phyloP scores from a whole-genome alignment of 1,140 invertebrate species.

The Drosophila fuyamai region DNA sequence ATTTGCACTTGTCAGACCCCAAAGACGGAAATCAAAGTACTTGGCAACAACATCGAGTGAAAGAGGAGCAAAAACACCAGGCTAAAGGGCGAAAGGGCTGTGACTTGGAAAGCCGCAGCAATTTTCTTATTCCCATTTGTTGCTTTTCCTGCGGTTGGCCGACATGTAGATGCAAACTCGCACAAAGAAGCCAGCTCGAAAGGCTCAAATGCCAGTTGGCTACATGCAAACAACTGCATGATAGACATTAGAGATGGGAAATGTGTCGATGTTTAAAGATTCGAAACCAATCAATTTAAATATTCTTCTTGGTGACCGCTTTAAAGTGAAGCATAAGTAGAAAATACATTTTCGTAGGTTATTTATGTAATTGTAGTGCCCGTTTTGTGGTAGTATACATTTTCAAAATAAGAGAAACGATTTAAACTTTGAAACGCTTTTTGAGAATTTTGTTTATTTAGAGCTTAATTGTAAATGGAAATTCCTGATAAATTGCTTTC shows the following conservation, averaged over 20 bases:
- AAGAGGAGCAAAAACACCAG: conserved; percentile 1
- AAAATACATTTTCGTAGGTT: too few relatives aligned
- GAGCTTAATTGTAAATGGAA: too few relatives aligned
- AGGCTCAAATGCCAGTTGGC: conserved; percentile 11
- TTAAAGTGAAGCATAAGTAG: too few relatives aligned
- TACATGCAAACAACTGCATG: conserved; percentile 4
- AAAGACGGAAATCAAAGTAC: conserved; percentile 48
- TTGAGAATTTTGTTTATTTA: too few relatives aligned
- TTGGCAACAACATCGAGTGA: conserved; percentile 24
- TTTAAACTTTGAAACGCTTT: too few relatives aligned
- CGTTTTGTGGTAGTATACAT: too few relatives aligned
- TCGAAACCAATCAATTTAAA: background rate
- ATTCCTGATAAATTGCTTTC: too few relatives aligned
- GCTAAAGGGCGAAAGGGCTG: background rate
- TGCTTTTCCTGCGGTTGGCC: conserved; percentile 30
- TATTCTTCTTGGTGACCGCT: too few relatives aligned
- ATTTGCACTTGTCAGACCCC: conserved; percentile 35
- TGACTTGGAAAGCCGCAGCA: conserved; percentile 2
- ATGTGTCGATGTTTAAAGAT: background rate
- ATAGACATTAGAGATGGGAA: background rate
- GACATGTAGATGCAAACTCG: conserved; percentile 14
- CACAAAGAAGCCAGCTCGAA: conserved; percentile 19
- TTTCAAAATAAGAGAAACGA: too few relatives aligned
- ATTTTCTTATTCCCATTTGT: conserved; percentile 44
- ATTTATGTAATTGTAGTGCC: too few relatives aligned